Evolutionary conservation across 1,140 invertebrate species (phyloP).

Genomic region (Drosophila bocki): DNA sequence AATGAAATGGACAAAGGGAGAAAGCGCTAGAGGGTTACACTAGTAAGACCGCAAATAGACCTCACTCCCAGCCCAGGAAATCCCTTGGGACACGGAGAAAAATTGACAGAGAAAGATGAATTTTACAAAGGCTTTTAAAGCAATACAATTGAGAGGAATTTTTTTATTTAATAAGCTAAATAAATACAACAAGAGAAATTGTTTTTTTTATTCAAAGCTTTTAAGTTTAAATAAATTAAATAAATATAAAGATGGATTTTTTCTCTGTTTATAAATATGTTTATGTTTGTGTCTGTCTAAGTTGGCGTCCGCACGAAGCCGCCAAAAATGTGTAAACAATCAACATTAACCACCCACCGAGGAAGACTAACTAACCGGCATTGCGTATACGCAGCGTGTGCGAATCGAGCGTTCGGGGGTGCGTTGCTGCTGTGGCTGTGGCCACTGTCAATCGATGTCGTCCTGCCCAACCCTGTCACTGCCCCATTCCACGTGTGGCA

Average conservation of each 20-base stretch:
- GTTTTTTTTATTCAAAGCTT: too few relatives aligned
- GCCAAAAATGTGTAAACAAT: conserved; percentile 82
- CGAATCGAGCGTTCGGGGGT: conserved; percentile 23
- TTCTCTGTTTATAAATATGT: conserved; percentile 16
- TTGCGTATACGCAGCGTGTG: conserved; percentile 60
- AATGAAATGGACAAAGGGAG: conserved; percentile 60
- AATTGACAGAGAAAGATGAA: background rate
- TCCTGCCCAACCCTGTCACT: conserved; percentile 30
- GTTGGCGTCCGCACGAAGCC: conserved; percentile 48
- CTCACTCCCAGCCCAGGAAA: background rate
- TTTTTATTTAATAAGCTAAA: background rate
- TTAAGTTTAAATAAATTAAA: background rate
- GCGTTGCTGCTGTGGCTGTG: conserved; percentile 1
- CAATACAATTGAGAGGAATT: background rate
- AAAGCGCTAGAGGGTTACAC: conserved; percentile 23
- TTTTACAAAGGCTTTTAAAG: background rate
- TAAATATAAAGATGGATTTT: background rate
- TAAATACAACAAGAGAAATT: background rate
- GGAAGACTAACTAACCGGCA: conserved; percentile 53
- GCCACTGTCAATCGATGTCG: conserved; percentile 55
- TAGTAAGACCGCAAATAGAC: conserved; percentile 34
- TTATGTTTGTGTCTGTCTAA: conserved; percentile 49
- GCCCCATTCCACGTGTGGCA: conserved; percentile 39
- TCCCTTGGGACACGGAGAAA: conserved; percentile 7
- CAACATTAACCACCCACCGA: conserved; percentile 69